phyloP scores from a whole-genome alignment of 2,113 vertebrate genomes.

The Thermophis baileyi region DNA sequence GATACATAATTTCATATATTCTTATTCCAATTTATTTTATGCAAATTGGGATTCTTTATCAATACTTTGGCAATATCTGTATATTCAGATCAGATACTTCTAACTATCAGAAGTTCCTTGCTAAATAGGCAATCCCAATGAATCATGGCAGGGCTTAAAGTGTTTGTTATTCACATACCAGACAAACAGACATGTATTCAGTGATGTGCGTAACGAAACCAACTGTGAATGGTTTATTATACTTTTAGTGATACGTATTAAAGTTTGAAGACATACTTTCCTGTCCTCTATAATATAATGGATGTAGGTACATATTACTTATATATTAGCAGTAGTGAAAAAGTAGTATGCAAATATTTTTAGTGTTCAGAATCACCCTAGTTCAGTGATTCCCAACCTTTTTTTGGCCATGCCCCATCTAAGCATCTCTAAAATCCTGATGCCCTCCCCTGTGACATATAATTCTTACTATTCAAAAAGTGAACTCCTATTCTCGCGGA shows the following conservation, averaged over 20 bases:
- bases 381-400: too few relatives aligned
- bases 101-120: background rate
- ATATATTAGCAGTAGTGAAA: background rate
- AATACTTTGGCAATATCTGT: background rate
- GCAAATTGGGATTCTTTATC: background rate
- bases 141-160: background rate
- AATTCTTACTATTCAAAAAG: too few relatives aligned
- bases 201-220: background rate
- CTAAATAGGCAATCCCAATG: background rate
- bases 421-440: too few relatives aligned
- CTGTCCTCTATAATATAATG: background rate
- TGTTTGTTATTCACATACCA: background rate
- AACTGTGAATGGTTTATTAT: background rate
- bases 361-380: background rate
- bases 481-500: too few relatives aligned
- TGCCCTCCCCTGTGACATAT: too few relatives aligned
- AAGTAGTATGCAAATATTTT: background rate
- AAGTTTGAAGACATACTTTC: background rate
- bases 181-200: background rate
- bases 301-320: background rate
- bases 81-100: background rate
- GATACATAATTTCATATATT: background rate
- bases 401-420: too few relatives aligned
- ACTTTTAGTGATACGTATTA: background rate
- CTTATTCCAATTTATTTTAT: background rate